Evolutionary conservation across 2,888 invertebrate species (phyloP).

Genomic region (Pandemis corylana): DNA sequence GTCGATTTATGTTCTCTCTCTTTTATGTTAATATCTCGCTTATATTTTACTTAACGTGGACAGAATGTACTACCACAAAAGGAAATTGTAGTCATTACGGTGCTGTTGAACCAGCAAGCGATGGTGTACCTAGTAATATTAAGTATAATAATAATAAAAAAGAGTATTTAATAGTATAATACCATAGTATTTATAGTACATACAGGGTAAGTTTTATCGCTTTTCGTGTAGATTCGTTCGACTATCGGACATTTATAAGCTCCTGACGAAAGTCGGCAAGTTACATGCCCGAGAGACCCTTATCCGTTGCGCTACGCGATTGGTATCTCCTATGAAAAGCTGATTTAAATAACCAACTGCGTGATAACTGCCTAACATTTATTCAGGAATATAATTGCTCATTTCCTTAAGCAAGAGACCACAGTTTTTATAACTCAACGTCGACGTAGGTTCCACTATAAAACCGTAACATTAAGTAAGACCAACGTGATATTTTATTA

Average conservation of each 20-base stretch:
- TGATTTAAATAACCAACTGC: slow-evolving; percentile 73
- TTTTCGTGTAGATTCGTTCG: neutral
- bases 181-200: too few species aligned
- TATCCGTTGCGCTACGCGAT: slow-evolving; percentile 76
- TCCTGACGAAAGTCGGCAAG: slow-evolving; percentile 63
- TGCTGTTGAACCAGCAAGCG: slow-evolving; percentile 30
- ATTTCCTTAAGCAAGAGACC: slow-evolving; percentile 59
- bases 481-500: neutral
- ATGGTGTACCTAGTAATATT: slow-evolving; percentile 29
- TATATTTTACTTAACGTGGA: slow-evolving; percentile 51
- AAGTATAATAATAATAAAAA: neutral
- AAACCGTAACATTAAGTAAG: slow-evolving; percentile 9
- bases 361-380: slow-evolving; percentile 64
- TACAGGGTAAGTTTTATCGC: neutral
- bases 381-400: slow-evolving; percentile 62
- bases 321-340: slow-evolving; percentile 70
- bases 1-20: slow-evolving; percentile 51
- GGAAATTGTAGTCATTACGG: slow-evolving; percentile 51
- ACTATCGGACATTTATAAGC: slow-evolving; percentile 22
- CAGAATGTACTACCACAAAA: slow-evolving; percentile 48
- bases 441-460: neutral
- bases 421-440: neutral
- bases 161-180: neutral
- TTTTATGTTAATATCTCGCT: slow-evolving; percentile 54
- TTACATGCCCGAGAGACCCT: slow-evolving; percentile 72